Evolutionary conservation across 2,888 invertebrate genomes (phyloP).

Genomic region (Rhyacophila evoluta): DNA sequence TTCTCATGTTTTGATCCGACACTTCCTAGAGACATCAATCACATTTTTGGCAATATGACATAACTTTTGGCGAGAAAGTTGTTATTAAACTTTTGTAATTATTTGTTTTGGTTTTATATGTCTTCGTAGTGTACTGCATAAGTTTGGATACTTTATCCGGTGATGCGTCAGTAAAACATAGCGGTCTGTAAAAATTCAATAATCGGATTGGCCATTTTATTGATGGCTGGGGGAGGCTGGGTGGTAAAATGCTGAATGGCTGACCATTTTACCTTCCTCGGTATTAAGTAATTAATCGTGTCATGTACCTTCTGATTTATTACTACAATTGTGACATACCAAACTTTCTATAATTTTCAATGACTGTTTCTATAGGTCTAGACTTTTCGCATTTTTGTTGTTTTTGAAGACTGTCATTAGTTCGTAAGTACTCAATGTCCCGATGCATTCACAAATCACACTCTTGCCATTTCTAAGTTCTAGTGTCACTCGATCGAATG

Average conservation of each 20-base stretch:
- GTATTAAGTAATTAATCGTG: background rate
- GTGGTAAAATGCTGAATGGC: slow-evolving; percentile 66
- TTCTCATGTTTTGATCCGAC: background rate
- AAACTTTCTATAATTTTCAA: background rate
- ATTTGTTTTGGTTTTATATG: slow-evolving; percentile 37
- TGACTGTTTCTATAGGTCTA: background rate
- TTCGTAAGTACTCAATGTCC: background rate
- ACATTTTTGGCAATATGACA: slow-evolving; percentile 52
- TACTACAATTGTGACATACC: background rate
- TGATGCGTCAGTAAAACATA: slow-evolving; percentile 1
- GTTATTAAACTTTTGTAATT: slow-evolving; percentile 35
- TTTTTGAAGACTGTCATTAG: background rate
- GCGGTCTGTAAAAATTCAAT: slow-evolving; percentile 35
- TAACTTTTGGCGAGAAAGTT: slow-evolving; percentile 56
- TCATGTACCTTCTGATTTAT: background rate
- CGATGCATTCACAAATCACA: background rate
- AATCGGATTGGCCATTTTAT: slow-evolving; percentile 68
- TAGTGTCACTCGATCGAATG: background rate
- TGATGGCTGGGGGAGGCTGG: slow-evolving; percentile 66
- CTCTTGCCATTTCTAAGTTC: background rate
- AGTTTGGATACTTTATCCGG: background rate
- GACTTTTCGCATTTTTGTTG: background rate
- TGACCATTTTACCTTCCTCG: slow-evolving; percentile 56
- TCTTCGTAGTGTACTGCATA: slow-evolving; percentile 20
- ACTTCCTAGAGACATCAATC: slow-evolving; percentile 34